Percentiles rank a stretch among this genome's conserved stretches.
These are phyloP conservation scores for Pterocles orientalis DNA, from an alignment of 2,113 vertebrate species.

Conservation along the genomic window DNA sequence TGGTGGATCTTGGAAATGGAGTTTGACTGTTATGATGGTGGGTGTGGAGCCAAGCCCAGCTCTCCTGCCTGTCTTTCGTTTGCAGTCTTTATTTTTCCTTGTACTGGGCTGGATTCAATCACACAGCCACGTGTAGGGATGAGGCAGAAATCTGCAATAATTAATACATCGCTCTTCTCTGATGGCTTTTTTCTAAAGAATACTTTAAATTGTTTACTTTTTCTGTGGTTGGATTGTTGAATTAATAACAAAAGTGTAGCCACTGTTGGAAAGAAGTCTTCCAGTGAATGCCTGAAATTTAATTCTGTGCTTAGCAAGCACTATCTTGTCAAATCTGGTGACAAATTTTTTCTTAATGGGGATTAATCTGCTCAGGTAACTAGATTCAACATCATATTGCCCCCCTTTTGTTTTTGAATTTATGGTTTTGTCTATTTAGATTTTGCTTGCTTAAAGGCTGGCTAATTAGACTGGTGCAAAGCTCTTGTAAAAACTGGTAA, in stretches of 20 bases:
- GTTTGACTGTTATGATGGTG: background rate
- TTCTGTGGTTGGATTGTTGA: conserved; percentile 15
- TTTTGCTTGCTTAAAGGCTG: background rate
- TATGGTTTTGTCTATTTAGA: background rate
- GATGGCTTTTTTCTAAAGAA: conserved; percentile 31
- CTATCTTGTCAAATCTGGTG: background rate
- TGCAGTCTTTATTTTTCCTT: background rate
- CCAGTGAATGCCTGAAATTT: background rate
- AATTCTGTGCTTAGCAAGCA: background rate
- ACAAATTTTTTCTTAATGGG: background rate
- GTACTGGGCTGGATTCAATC: background rate
- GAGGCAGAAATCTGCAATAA: background rate
- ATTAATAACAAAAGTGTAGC: conserved; percentile 39
- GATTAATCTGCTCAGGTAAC: background rate
- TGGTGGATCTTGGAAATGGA: conserved; percentile 30
- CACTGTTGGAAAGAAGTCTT: conserved; percentile 3
- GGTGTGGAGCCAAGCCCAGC: conserved; percentile 20
- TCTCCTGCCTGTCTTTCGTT: background rate
- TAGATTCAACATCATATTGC: background rate
- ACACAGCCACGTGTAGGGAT: background rate
- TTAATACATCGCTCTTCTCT: conserved; percentile 6
- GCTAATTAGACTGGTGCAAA: background rate
- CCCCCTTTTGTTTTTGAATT: background rate
- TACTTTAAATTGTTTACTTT: conserved; percentile 39
- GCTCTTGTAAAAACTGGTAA: background rate